phyloP scores from a whole-genome alignment of 2,113 vertebrate species.

The Thryonomys swinderianus region DNA sequence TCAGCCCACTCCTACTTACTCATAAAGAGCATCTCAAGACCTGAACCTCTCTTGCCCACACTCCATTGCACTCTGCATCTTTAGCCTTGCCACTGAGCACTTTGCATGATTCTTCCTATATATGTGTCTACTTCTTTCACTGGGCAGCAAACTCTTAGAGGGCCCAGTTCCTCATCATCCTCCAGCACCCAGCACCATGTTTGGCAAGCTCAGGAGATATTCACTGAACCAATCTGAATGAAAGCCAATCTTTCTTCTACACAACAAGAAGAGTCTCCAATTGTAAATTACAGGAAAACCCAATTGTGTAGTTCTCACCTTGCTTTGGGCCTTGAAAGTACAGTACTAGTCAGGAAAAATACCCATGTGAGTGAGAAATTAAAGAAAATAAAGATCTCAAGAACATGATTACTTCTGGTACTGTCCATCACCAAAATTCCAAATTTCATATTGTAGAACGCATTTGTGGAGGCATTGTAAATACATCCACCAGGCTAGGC shows the following conservation, averaged over 20 bases:
- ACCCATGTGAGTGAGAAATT: not conserved
- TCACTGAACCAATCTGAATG: not conserved
- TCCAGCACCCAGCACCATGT: not conserved
- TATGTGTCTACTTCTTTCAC: not conserved
- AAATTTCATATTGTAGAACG: not conserved
- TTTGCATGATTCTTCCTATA: not conserved
- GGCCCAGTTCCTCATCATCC: not conserved
- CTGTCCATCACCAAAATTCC: not conserved
- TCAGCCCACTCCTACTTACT: too few species aligned
- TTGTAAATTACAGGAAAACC: not conserved
- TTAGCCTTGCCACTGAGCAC: not conserved
- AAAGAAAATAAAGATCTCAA: not conserved
- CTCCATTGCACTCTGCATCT: not conserved
- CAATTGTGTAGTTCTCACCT: not conserved
- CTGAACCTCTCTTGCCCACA: not conserved
- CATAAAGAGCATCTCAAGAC: not conserved
- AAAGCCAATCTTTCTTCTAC: not conserved
- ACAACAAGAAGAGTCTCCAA: not conserved
- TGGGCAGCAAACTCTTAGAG: not conserved
- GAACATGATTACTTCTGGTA: not conserved
- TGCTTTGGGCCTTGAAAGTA: not conserved
- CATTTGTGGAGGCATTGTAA: not conserved
- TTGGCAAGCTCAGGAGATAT: not conserved
- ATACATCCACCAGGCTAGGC: not conserved
- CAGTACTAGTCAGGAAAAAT: not conserved